These are phyloP conservation scores for Nasonia longicornis DNA, from an alignment of 1,140 invertebrate genomes.

Conservation along the genomic window DNA sequence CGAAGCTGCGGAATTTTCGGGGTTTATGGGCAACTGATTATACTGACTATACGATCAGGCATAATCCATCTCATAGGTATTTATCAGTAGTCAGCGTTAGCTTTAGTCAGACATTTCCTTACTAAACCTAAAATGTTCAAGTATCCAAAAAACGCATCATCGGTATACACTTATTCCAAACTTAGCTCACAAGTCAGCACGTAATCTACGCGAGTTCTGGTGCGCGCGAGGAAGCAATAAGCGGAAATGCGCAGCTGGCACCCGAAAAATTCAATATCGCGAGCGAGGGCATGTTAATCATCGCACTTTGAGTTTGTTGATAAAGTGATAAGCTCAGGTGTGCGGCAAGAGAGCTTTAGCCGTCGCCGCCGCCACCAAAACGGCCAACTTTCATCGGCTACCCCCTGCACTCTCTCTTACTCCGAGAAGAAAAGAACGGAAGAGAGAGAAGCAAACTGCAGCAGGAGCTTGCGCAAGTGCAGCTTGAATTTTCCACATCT, in stretches of 20 bases:
- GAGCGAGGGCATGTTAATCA: constrained; percentile 2
- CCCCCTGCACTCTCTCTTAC: not conserved
- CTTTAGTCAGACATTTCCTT: too few species aligned
- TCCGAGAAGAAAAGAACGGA: not conserved
- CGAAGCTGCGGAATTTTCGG: too few species aligned
- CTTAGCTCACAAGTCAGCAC: too few species aligned
- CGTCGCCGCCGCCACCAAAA: not conserved
- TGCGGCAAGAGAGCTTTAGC: not conserved
- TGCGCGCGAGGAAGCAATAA: not conserved
- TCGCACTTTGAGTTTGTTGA: constrained; percentile 27
- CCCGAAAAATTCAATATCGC: constrained; percentile 17
- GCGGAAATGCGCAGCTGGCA: not conserved
- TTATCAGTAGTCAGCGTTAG: too few species aligned
- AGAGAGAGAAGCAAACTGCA: not conserved
- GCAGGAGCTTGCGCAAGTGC: not conserved
- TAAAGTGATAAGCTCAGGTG: constrained; percentile 21
- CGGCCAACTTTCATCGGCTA: not conserved
- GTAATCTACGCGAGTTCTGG: too few species aligned
- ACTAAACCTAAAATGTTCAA: too few species aligned
- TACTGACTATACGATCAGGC: too few species aligned
- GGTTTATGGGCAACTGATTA: too few species aligned
- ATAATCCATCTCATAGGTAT: too few species aligned
- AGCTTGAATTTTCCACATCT: constrained; percentile 11
- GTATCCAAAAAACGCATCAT: too few species aligned
- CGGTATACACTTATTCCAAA: too few species aligned